Percentiles rank a stretch among this genome's conserved stretches.
These are phyloP conservation scores for Ptychadena robeensis DNA, from an alignment of 2,797 vertebrate genomes.

Conservation along the genomic window DNA sequence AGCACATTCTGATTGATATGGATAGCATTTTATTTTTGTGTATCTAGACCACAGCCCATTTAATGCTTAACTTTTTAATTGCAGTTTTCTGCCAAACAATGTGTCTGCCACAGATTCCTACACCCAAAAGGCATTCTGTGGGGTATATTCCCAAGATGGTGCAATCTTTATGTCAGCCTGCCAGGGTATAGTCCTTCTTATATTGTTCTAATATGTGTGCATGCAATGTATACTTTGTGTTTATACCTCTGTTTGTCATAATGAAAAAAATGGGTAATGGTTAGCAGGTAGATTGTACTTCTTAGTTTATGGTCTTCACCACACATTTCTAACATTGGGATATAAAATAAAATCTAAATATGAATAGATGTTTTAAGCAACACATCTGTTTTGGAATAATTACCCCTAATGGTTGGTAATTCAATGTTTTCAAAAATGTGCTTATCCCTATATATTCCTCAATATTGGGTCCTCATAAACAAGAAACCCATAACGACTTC, in stretches of 20 bases:
- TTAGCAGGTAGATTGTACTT: neutral
- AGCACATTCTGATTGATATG: neutral
- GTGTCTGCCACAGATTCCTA: constrained; percentile 85
- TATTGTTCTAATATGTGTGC: neutral
- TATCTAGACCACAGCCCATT: too few relatives aligned
- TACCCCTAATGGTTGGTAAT: too few relatives aligned
- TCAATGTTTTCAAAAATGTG: too few relatives aligned
- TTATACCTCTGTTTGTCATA: too few relatives aligned
- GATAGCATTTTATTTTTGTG: neutral
- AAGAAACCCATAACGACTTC: too few relatives aligned
- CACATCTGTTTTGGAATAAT: too few relatives aligned
- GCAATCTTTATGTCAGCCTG: constrained; percentile 90
- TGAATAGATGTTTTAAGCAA: neutral
- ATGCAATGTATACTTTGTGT: neutral
- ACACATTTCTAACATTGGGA: too few relatives aligned
- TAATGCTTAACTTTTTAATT: constrained; percentile 42
- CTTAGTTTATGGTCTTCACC: neutral
- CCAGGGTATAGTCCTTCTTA: constrained; percentile 78
- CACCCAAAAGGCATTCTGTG: constrained; percentile 93
- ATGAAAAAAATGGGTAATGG: too few relatives aligned
- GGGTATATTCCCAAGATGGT: constrained; percentile 88
- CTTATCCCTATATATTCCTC: too few relatives aligned
- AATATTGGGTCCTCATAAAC: too few relatives aligned
- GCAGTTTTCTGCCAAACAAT: constrained; percentile 91
- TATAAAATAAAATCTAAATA: neutral